These are phyloP conservation scores for Nymphalis urticae DNA, from an alignment of 2,888 invertebrate genomes.

Conservation along the genomic window DNA sequence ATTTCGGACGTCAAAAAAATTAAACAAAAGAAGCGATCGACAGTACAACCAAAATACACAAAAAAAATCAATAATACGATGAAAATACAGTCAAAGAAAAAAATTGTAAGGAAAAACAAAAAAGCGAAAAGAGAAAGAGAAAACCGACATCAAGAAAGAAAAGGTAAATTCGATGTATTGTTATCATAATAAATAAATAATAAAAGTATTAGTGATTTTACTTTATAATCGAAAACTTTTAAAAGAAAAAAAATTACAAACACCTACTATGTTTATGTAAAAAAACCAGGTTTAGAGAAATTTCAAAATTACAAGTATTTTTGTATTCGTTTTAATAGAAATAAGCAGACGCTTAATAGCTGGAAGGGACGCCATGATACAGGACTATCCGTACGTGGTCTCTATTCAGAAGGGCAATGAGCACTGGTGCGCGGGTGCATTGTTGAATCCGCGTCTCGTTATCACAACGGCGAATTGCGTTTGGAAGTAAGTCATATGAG, in stretches of 20 bases:
- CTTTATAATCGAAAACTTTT: slow-evolving; percentile 7
- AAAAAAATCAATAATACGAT: slow-evolving; percentile 3
- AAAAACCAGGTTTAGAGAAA: background rate
- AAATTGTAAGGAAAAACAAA: slow-evolving; percentile 3
- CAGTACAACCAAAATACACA: slow-evolving; percentile 17
- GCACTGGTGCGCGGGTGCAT: slow-evolving; percentile 73
- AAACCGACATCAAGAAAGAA: slow-evolving; percentile 11
- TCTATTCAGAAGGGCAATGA: slow-evolving; percentile 65
- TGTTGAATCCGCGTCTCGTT: slow-evolving; percentile 63
- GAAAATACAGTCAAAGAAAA: background rate
- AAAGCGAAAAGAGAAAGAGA: slow-evolving; percentile 7
- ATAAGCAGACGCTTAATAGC: slow-evolving; percentile 62
- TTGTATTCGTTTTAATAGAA: slow-evolving; percentile 34
- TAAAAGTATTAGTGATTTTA: slow-evolving; percentile 34
- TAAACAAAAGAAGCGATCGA: slow-evolving; percentile 12
- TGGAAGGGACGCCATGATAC: slow-evolving; percentile 60
- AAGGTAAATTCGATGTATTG: slow-evolving; percentile 31
- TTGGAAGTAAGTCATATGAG: slow-evolving; percentile 69
- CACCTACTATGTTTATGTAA: background rate
- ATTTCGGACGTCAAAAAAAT: background rate
- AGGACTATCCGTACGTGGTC: slow-evolving; percentile 68
- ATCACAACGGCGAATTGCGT: slow-evolving; percentile 74
- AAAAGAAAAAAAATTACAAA: background rate
- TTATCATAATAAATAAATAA: slow-evolving; percentile 30
- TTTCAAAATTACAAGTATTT: slow-evolving; percentile 8